Evolutionary conservation across 2,888 invertebrate species (phyloP).

Genomic region (Alsophila aescularia): DNA sequence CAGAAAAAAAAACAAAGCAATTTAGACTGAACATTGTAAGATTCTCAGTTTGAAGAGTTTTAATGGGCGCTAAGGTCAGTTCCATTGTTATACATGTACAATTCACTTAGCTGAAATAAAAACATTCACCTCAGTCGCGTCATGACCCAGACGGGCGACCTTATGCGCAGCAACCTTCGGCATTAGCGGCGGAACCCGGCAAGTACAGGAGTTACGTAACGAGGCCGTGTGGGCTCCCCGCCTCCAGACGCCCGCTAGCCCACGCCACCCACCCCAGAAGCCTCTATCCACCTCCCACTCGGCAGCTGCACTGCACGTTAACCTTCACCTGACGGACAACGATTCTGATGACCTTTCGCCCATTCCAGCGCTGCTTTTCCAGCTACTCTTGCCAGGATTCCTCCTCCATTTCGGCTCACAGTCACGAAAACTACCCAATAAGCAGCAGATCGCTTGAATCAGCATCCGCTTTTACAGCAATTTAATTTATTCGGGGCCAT

Average conservation of each 20-base stretch:
- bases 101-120: conserved; percentile 29
- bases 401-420: conserved; percentile 27
- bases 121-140: conserved; percentile 40
- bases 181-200: conserved; percentile 67
- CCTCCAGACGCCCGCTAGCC: conserved; percentile 44
- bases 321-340: too few relatives aligned
- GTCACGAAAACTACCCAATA: too few relatives aligned
- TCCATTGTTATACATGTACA: conserved; percentile 1
- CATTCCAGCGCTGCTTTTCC: conserved; percentile 54
- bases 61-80: conserved; percentile 2
- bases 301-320: conserved; percentile 70
- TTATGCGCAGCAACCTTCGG: conserved; percentile 74
- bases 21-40: not conserved
- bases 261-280: conserved; percentile 48
- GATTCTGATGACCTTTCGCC: conserved; percentile 62
- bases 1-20: not conserved
- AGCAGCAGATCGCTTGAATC: too few relatives aligned
- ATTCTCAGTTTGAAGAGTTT: not conserved
- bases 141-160: conserved; percentile 69
- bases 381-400: conserved; percentile 26
- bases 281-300: conserved; percentile 46
- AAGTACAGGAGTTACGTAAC: conserved; percentile 56
- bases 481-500: too few relatives aligned
- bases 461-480: too few relatives aligned
- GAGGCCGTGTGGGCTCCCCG: conserved; percentile 39